A percentile compares a stretch with the other conserved stretches of the same genome.
Evolutionary conservation across 2,113 vertebrate genomes (phyloP).

Genomic region (Hystrix cristata): DNA sequence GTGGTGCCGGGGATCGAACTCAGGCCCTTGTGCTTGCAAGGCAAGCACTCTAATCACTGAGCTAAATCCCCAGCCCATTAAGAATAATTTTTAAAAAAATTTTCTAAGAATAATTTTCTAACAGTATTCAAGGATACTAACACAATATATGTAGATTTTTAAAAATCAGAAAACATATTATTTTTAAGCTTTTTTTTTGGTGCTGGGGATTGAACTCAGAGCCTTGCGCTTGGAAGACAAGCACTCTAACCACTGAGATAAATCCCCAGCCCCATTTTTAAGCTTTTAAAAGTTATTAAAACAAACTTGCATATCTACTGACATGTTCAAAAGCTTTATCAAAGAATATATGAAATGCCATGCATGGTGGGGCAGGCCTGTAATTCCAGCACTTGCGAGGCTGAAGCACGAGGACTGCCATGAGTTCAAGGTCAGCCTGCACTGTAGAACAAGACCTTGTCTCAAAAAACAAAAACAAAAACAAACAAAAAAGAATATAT

Average conservation of each 20-base stretch:
- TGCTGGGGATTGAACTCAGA: no score
- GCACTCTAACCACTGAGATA: no score
- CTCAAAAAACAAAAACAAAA: neutral
- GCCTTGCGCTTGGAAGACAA: no score
- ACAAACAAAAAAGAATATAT: neutral
- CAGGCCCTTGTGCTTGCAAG: no score
- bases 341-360: neutral
- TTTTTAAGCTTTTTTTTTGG: neutral
- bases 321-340: neutral
- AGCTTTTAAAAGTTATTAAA: neutral
- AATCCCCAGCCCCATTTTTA: no score
- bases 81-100: neutral
- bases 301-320: neutral
- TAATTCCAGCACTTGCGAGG: neutral
- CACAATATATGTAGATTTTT: neutral
- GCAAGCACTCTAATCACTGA: no score
- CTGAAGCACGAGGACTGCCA: neutral
- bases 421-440: neutral
- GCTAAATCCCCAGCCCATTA: no score
- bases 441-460: neutral
- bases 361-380: neutral
- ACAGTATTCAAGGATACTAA: conserved; percentile 33
- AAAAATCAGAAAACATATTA: neutral
- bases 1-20: no score
- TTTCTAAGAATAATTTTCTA: neutral